Conservation (phyloP, 2,797 vertebrate genomes). For the Macropodus opercularis region DNA sequence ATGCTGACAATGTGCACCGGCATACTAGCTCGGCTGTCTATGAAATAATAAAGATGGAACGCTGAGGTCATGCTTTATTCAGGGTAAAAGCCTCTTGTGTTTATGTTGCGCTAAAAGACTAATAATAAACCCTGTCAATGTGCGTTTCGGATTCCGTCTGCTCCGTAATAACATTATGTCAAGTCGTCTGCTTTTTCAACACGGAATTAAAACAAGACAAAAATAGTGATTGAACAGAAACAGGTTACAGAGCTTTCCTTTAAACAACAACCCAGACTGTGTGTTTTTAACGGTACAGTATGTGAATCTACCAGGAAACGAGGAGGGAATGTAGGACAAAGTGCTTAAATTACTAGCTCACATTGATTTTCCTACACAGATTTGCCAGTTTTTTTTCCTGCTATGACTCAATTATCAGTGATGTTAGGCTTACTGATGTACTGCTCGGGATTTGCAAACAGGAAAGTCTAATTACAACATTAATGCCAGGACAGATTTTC, state of each 20-base stretch:
- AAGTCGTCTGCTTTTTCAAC: conserved; percentile 8
- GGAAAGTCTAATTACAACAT: conserved; percentile 51
- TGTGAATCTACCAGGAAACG: conserved; percentile 34
- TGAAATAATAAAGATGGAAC: conserved; percentile 77
- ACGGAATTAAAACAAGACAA: conserved; percentile 26
- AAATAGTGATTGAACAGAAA: conserved; percentile 1
- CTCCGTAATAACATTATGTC: conserved; percentile 18
- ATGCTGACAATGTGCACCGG: conserved; percentile 53
- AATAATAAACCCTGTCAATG: conserved; percentile 62
- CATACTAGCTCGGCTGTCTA: conserved; percentile 53
- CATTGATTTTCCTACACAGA: conserved; percentile 21
- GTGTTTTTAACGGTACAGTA: conserved; percentile 25
- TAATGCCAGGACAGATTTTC: conserved; percentile 40
- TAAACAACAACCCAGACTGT: background rate
- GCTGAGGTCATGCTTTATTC: conserved; percentile 78
- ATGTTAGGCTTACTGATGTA: conserved; percentile 31
- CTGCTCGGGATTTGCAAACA: conserved; percentile 40
- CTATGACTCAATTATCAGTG: conserved; percentile 33
- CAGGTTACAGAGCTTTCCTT: conserved; percentile 3
- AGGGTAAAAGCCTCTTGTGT: conserved; percentile 68
- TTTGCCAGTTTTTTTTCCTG: conserved; percentile 20
- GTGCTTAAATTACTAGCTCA: conserved; percentile 22
- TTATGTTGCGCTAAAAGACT: conserved; percentile 51
- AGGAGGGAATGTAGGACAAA: conserved; percentile 22
- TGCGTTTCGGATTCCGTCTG: conserved; percentile 31